Base-by-base conservation (phyloP, 2,888 invertebrate species). In the Smittia aterrima region DNA sequence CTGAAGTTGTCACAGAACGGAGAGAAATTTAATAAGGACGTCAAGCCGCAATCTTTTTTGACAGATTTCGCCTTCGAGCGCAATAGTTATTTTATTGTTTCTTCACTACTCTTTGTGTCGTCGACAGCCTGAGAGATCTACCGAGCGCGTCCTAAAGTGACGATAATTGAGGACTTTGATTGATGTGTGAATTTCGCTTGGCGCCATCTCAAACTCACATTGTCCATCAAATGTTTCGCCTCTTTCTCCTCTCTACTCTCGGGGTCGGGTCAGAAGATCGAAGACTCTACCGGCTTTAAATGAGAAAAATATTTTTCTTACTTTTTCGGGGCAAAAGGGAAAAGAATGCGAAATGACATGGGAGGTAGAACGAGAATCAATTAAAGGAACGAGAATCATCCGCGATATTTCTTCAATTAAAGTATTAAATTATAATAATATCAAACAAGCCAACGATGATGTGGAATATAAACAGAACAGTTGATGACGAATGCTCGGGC, bases 121-220 rank as follows among this genome's bases (percentile, higher is more conserved):
- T 47, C 16, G 47, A 47, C 47, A 47, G 38, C 9, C 9, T 38
- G 38, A 9, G 16, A n/a, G 47, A 47, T 47, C 47, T n/a, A 16
- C n/a, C 16, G 11, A 11, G 16, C 7, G 11, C 16, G 11, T 16
- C n/a, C 16, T 47, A 47, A 68, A 68, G 68, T 68, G 68, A 68
- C 68, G 68, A 68, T 68, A 68, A 68, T 68, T 68, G 68, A 68
- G 68, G 41, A 68, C 41, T 47, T 68, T 68, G 68, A 68, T 68
- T 68, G 68, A 68, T 68, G 68, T 68, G 68, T 68, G 68, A 68
- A 68, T 68, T 68, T 68, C 41, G 16, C 22, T 1, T 58, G 22
- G 58, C 20, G 22, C 24, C 58, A 20, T 6, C 47, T 47, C 11
- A n/a, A 47, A n/a, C 47, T 47, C 47, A 6, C 32, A 47, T 47